Base-by-base conservation (phyloP, 1,140 invertebrate species). In the Laupala kohalensis region DNA sequence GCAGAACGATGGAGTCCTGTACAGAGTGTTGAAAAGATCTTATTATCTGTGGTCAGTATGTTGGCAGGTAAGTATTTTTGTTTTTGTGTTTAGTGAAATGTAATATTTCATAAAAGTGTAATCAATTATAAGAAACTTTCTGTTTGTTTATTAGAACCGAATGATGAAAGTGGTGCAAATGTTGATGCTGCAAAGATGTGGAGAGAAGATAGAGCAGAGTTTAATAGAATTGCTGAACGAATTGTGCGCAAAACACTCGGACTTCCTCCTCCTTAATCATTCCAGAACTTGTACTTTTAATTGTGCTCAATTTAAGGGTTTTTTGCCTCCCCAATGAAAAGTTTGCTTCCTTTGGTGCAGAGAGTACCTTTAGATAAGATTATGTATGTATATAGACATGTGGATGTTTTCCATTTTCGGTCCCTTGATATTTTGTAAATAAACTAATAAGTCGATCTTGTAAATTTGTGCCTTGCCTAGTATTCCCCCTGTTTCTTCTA, bases 101-200 rank as follows among this genome's bases (percentile, higher is more conserved):
- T 27, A 23, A 5, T 37, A 25, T 24, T 70, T 6, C 62, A 4
- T 70, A 1, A 63, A 25, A 9, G 15, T 6, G 13, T 70, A 64
- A 23, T 64, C 24, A 63, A 64, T 28, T 70, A 63, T 26, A 9
- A 68, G 15, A 26, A 25, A 68, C 27, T 23, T 68, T 65, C 25
- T 62, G 5, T 29, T 70, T n/a, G 75, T 73, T 72, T 82, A 84
- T 15, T 78, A 92, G 97, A 99, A 81, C 97, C 98, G 5, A 99
- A 99, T 83, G 97, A 98, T 80, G 98, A 99, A 81, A 98, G 96
- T 82, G 96, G 97, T 27, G 98, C 98, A 1, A 99, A 99, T 84
- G 97, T 99, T 0, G 97, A 99, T 83, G 98, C 98, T 6, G 97
- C 97, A 0, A 99, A 99, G 84, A 98, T 98, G 92, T 99, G 96